phyloP scores from a whole-genome alignment of 2,113 vertebrate species.

The Bombycilla garrulus region DNA sequence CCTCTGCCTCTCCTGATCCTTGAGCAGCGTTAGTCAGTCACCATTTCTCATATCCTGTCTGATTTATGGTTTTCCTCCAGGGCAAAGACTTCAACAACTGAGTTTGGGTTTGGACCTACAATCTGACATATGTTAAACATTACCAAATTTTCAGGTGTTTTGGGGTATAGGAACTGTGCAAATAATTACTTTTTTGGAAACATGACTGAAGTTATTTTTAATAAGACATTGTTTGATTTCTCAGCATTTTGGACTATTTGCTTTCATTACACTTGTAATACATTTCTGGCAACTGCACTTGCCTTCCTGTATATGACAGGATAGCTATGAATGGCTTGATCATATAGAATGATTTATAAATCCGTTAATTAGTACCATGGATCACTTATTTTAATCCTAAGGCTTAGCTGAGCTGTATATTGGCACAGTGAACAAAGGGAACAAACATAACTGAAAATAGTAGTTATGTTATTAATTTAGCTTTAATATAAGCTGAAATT shows the following conservation, averaged over 20 bases:
- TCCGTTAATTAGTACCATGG: slow-evolving; percentile 46
- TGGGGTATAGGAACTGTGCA: slow-evolving; percentile 1
- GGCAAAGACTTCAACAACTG: slow-evolving; percentile 45
- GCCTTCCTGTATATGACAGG: not conserved
- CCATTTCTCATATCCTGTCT: slow-evolving; percentile 49
- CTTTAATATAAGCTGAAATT: not conserved
- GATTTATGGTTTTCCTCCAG: slow-evolving; percentile 47
- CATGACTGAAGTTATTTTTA: slow-evolving; percentile 19
- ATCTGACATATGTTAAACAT: slow-evolving; percentile 45
- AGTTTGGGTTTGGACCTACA: slow-evolving; percentile 28
- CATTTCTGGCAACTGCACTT: not conserved
- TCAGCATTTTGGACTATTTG: slow-evolving; percentile 26
- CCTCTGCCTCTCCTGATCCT: not conserved
- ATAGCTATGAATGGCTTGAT: slow-evolving; percentile 16
- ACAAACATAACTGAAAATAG: slow-evolving; percentile 13
- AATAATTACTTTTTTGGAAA: slow-evolving; percentile 40
- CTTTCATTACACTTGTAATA: slow-evolving; percentile 47
- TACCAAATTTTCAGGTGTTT: slow-evolving; percentile 61
- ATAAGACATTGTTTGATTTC: slow-evolving; percentile 43
- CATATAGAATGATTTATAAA: slow-evolving; percentile 29
- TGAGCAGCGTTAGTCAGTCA: not conserved
- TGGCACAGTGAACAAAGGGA: slow-evolving; percentile 17
- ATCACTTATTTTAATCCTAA: slow-evolving; percentile 13
- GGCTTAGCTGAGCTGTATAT: not conserved
- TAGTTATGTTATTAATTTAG: slow-evolving; percentile 1